phyloP scores from a whole-genome alignment of 2,797 vertebrate genomes.

The Sebastes elongatus region DNA sequence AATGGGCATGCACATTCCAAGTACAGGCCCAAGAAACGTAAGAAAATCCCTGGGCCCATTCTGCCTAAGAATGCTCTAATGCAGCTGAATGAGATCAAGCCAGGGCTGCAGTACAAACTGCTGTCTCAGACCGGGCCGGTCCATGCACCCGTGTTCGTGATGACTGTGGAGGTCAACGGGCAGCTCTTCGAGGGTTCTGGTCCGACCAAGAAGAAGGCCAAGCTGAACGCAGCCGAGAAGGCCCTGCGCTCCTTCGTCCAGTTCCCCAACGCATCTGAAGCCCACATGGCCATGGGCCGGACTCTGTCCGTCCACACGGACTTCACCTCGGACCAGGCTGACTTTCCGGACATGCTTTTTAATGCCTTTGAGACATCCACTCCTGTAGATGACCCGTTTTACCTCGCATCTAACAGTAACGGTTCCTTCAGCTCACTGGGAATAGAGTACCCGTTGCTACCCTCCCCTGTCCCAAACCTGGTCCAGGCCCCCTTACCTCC shows the following conservation, averaged over 20 bases:
- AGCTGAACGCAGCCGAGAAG: constrained; percentile 90
- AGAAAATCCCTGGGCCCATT: constrained; percentile 85
- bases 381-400: constrained; percentile 80
- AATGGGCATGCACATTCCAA: constrained; percentile 85
- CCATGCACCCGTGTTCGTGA: constrained; percentile 91
- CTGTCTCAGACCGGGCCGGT: constrained; percentile 93
- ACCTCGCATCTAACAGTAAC: constrained; percentile 82
- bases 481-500: constrained; percentile 77
- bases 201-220: constrained; percentile 95
- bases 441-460: constrained; percentile 73
- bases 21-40: constrained; percentile 90
- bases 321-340: constrained; percentile 94
- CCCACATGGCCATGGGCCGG: constrained; percentile 90
- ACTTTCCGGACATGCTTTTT: constrained; percentile 91
- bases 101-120: constrained; percentile 91
- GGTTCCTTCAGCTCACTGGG: constrained; percentile 81
- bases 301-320: constrained; percentile 87
- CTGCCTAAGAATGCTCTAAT: constrained; percentile 94
- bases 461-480: constrained; percentile 64
- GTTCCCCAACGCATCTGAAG: constrained; percentile 91
- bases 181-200: constrained; percentile 92
- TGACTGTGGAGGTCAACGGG: constrained; percentile 94
- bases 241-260: constrained; percentile 92
- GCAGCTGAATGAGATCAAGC: constrained; percentile 95
- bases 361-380: constrained; percentile 89